A percentile compares a stretch with the other conserved stretches of the same genome.
These are phyloP conservation scores for Tachina grossa DNA, from an alignment of 2,888 invertebrate species.

Conservation along the genomic window DNA sequence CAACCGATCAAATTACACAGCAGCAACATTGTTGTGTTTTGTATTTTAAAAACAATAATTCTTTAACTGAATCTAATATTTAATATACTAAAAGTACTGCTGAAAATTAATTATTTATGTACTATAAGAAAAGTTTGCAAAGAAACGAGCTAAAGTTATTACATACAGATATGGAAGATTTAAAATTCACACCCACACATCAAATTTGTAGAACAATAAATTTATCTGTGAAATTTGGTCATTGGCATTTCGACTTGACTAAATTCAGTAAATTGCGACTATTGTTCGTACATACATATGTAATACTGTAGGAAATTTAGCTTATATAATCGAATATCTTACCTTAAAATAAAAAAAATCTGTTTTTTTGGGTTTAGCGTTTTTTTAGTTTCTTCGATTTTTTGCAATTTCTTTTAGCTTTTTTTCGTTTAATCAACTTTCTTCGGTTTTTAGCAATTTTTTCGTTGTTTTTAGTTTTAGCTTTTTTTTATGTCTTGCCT, in stretches of 20 bases:
- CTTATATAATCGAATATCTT: too few species aligned
- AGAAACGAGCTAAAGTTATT: slow-evolving; percentile 15
- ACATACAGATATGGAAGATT: slow-evolving; percentile 16
- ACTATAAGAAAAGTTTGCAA: not conserved
- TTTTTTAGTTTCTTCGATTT: too few species aligned
- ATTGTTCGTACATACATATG: too few species aligned
- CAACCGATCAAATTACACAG: slow-evolving; percentile 28
- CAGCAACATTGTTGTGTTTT: slow-evolving; percentile 44
- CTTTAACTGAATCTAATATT: slow-evolving; percentile 27
- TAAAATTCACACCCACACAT: slow-evolving; percentile 24
- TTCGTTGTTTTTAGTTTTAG: too few species aligned
- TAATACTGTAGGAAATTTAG: too few species aligned
- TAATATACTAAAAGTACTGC: not conserved
- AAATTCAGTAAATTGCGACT: too few species aligned
- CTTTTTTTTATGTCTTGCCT: too few species aligned
- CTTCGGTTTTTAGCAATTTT: too few species aligned
- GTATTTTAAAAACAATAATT: slow-evolving; percentile 8
- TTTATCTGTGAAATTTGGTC: slow-evolving; percentile 49
- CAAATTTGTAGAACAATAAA: slow-evolving; percentile 21
- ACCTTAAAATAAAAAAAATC: too few species aligned
- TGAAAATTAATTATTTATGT: not conserved
- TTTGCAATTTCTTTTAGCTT: too few species aligned
- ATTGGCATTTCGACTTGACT: not conserved
- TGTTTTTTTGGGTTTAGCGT: too few species aligned
- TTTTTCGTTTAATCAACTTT: too few species aligned